A percentile compares a stretch with the other conserved stretches of the same genome.
Evolutionary conservation across 2,113 vertebrate genomes (phyloP).

Genomic region (Rousettus leschenaultii): DNA sequence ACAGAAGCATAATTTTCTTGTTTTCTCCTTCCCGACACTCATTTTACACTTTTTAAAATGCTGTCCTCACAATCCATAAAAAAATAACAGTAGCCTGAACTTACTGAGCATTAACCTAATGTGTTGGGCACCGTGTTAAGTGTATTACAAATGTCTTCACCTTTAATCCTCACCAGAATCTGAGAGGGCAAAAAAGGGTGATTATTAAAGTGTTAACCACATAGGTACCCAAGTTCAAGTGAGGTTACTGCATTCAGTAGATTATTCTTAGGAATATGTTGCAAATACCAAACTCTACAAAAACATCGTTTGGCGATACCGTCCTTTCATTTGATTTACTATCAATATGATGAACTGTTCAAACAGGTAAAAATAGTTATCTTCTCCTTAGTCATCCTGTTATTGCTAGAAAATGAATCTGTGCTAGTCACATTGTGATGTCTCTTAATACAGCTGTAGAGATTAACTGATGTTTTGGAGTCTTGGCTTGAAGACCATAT

Average conservation of each 20-base stretch:
- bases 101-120: neutral
- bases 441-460: neutral
- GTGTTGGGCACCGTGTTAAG: neutral
- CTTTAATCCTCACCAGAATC: neutral
- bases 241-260: neutral
- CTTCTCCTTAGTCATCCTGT: neutral
- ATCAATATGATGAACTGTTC: slow-evolving; percentile 3
- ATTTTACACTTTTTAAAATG: neutral
- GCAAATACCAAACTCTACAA: neutral
- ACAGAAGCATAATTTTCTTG: neutral
- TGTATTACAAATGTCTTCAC: neutral
- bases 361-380: neutral
- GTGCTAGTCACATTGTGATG: neutral
- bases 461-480: neutral
- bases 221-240: too few species aligned
- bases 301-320: neutral
- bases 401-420: neutral
- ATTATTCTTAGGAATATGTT: neutral
- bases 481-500: neutral
- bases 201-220: neutral
- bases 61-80: neutral
- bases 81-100: neutral
- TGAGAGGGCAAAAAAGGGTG: neutral
- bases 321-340: slow-evolving; percentile 12
- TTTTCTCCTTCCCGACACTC: neutral